Evolutionary conservation across 92 coral and sea anemone genomes (phyloP).

Genomic region (Umimayanthus kanabou): DNA sequence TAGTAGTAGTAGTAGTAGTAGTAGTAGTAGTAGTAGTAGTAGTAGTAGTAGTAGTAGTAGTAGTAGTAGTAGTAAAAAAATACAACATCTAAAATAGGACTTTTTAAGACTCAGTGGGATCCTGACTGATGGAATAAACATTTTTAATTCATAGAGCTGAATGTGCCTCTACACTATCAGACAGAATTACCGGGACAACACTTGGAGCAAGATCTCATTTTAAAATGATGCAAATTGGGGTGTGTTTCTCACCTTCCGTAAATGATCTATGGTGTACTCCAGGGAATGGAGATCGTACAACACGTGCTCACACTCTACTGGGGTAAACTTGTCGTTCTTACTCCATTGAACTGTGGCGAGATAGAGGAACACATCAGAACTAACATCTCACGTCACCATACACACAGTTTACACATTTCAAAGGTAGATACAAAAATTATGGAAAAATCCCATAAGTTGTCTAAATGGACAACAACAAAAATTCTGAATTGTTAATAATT

Average conservation of each 20-base stretch:
- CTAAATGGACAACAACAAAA: no score
- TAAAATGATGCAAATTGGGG: not conserved
- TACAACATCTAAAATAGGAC: no score
- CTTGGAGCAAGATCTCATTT: no score
- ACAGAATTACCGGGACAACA: not conserved
- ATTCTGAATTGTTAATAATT: no score
- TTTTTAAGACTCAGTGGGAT: no score
- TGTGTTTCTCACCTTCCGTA: conserved; percentile 73
- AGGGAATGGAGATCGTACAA: conserved; percentile 73
- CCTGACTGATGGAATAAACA: no score
- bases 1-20: no score
- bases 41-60: no score
- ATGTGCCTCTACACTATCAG: not conserved
- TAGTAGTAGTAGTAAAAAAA: no score
- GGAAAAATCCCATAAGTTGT: no score
- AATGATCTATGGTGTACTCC: conserved; percentile 85
- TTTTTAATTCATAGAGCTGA: not conserved
- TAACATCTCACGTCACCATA: not conserved
- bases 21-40: no score
- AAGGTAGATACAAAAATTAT: no score
- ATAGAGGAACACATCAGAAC: not conserved
- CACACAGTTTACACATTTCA: not conserved
- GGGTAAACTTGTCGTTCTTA: conserved; percentile 66
- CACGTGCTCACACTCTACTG: conserved; percentile 82
- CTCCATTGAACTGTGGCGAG: conserved; percentile 90